phyloP scores from a whole-genome alignment of 2,113 vertebrate genomes.

The Cnemophilus loriae region DNA sequence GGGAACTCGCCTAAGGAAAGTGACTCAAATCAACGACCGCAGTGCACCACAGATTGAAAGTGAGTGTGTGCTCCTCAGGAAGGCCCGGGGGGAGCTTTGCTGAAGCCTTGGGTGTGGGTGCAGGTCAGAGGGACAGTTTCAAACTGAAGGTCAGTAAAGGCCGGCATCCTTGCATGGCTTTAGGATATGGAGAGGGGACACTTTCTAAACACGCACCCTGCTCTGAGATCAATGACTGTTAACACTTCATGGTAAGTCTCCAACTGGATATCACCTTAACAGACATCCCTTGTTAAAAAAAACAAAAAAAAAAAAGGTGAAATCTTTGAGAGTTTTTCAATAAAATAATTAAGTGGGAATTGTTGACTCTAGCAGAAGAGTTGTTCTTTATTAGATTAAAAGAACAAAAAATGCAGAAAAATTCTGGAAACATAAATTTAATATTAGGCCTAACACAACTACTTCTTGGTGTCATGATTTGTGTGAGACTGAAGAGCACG shows the following conservation, averaged over 20 bases:
- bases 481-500: not conserved
- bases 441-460: not conserved
- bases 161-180: not conserved
- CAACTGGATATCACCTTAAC: not conserved
- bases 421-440: not conserved
- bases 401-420: not conserved
- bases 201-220: not conserved
- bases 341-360: not conserved
- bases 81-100: not conserved
- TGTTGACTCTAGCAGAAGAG: not conserved
- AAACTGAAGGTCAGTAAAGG: not conserved
- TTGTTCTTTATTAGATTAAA: not conserved
- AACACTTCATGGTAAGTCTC: not conserved
- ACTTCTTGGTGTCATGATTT: not conserved
- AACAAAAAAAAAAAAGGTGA: not conserved
- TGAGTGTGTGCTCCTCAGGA: slow-evolving; percentile 65
- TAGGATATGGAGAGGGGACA: fast-evolving
- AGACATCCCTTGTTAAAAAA: not conserved
- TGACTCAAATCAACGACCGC: slow-evolving; percentile 87
- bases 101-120: not conserved
- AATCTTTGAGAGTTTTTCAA: not conserved
- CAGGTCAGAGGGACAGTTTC: not conserved
- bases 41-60: slow-evolving; percentile 86
- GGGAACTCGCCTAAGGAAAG: slow-evolving; percentile 85
- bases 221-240: not conserved